Base-by-base conservation (phyloP, 1,140 invertebrate species). In the Pseudomyrmex concolor region DNA sequence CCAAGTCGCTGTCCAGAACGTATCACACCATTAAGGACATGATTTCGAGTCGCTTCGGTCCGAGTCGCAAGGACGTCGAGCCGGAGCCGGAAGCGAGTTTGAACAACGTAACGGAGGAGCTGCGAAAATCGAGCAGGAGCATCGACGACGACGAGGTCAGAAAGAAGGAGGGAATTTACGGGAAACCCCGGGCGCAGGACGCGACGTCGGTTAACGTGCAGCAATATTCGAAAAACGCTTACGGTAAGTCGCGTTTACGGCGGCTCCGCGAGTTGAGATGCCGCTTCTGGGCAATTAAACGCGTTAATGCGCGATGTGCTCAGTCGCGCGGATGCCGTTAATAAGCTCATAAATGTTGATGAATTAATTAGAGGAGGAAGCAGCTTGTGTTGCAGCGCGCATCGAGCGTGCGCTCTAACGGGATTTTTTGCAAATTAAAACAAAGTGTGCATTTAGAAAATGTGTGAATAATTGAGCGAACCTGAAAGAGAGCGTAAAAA, bases 1-100 rank as follows among this genome's bases (percentile, higher is more conserved):
- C 95, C 22, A 96, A 96, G 91, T 95, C 96, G 3, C 94, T 96
- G 62, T 96, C 96, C 57, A 96, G 97, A 92, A 97, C 97, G 0
- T 98, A 97, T 90, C 96, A 97, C 90, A 97, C 97, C 22, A 95
- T 98, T 73, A 97, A 97, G 94, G 97, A 97, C 91, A 97, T 97
- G 95, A 97, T 98, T 89, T 97, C 97, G 5, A 97, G 96, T 92
- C 96, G 96, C 90, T 97, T 98, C 91, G 96, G 96, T 0, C 92
- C 93, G 89, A 95, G 92, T 86, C 92, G 94, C 78, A 96, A 96
- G 89, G 96, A 96, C n/a, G 94, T 84, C 17, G 93, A 94, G 17
- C 89, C 90, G 74, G 95, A 96, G 87, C 90, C 92, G 85, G 95
- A 96, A 92, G 92, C 94, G 17, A 95, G 94, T 86, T 90, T 96